A percentile compares a stretch with the other conserved stretches of the same genome.
These are phyloP conservation scores for Octodon degus DNA, from an alignment of 2,113 vertebrate species.

Conservation along the genomic window DNA sequence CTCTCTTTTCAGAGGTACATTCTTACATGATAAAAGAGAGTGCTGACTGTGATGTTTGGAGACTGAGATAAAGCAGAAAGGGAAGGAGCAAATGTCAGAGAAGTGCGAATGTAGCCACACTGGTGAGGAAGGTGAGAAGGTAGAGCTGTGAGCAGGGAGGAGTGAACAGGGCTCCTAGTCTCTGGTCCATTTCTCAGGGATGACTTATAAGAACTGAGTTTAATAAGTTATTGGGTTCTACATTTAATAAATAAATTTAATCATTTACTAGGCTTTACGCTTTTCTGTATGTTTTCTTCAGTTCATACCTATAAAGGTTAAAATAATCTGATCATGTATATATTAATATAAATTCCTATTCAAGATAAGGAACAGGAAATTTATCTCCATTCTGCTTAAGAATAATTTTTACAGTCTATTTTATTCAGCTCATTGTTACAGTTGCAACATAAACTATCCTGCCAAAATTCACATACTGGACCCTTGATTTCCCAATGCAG, in stretches of 20 bases:
- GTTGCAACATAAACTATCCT: neutral
- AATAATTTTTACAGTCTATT: neutral
- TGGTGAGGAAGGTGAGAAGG: neutral
- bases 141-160: neutral
- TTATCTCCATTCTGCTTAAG: neutral
- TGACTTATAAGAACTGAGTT: neutral
- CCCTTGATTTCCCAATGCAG: neutral
- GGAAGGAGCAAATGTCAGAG: neutral
- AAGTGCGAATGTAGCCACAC: neutral
- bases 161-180: neutral
- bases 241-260: neutral
- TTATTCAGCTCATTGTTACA: neutral
- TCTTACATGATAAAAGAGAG: neutral
- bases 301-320: neutral
- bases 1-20: neutral
- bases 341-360: conserved; percentile 3
- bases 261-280: neutral
- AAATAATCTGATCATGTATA: neutral
- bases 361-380: neutral
- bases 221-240: neutral
- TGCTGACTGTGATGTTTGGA: neutral
- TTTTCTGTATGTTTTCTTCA: neutral
- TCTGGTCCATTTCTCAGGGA: neutral
- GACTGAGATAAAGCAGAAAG: neutral
- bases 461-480: neutral